Evolutionary conservation across 2,888 invertebrate species (phyloP).

Genomic region (Ophioninae sp.): DNA sequence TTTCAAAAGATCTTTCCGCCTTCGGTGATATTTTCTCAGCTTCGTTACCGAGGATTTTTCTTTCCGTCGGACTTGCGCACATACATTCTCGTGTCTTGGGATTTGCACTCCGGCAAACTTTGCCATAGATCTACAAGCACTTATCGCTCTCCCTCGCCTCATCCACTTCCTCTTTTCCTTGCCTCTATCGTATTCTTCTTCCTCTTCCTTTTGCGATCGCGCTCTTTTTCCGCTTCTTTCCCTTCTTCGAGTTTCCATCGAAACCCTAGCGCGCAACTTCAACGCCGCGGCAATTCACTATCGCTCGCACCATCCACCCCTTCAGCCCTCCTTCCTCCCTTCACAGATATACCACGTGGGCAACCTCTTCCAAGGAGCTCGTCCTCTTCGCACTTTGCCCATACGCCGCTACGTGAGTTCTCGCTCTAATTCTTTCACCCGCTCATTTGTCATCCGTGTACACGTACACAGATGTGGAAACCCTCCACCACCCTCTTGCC

Average conservation of each 20-base stretch:
- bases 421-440: conserved; percentile 9
- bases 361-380: no score
- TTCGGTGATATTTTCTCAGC: conserved; percentile 3
- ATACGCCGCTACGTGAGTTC: no score
- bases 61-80: conserved; percentile 36
- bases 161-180: conserved; percentile 34
- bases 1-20: neutral
- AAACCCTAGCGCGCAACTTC: neutral
- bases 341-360: neutral
- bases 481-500: conserved; percentile 19
- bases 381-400: no score
- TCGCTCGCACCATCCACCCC: conserved; percentile 43
- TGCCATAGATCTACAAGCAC: conserved; percentile 47
- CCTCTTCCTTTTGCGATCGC: neutral
- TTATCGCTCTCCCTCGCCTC: conserved; percentile 38
- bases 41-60: conserved; percentile 42
- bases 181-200: conserved; percentile 23
- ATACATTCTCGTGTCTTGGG: conserved; percentile 33
- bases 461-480: conserved; percentile 26
- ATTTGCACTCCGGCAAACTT: conserved; percentile 53
- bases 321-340: conserved; percentile 30
- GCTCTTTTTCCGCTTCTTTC: conserved; percentile 41
- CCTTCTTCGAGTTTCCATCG: conserved; percentile 19
- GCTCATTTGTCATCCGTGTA: conserved; percentile 40
- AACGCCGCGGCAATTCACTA: conserved; percentile 51